Conservation (phyloP, 1,140 invertebrate genomes). For the Acyrthosiphon pisum region DNA sequence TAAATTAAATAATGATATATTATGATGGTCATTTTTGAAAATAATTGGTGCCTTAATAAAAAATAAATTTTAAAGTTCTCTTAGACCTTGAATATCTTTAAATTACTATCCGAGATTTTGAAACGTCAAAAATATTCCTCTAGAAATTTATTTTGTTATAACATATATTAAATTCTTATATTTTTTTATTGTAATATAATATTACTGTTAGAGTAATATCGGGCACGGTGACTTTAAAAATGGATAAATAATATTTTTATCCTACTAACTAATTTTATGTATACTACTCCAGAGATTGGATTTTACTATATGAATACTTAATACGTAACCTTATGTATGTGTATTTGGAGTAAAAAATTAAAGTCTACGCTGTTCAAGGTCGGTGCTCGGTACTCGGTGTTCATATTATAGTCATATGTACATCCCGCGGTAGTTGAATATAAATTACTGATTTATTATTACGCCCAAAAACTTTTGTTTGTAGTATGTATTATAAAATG, state of each 20-base stretch:
- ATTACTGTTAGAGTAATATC: neutral
- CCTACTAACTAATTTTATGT: neutral
- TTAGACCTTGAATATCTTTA: neutral
- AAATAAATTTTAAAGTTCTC: neutral
- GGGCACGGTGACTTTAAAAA: neutral
- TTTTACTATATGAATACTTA: constrained; percentile 25
- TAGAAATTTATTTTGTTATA: neutral
- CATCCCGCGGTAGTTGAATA: neutral
- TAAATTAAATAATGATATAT: neutral
- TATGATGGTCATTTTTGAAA: neutral
- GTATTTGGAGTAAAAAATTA: constrained; percentile 7
- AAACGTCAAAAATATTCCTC: neutral
- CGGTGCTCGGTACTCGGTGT: neutral
- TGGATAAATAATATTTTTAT: neutral
- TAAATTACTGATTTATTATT: constrained; percentile 9
- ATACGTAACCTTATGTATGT: neutral
- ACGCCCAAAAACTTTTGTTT: neutral
- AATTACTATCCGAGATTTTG: neutral
- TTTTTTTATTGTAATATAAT: neutral
- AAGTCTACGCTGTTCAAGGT: neutral
- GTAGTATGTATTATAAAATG: neutral
- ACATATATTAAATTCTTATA: neutral
- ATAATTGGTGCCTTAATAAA: neutral
- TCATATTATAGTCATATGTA: neutral
- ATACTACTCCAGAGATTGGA: neutral